These are phyloP conservation scores for Aphelenchoides fujianensis DNA, from an alignment of 1,140 invertebrate species.

Conservation along the genomic window DNA sequence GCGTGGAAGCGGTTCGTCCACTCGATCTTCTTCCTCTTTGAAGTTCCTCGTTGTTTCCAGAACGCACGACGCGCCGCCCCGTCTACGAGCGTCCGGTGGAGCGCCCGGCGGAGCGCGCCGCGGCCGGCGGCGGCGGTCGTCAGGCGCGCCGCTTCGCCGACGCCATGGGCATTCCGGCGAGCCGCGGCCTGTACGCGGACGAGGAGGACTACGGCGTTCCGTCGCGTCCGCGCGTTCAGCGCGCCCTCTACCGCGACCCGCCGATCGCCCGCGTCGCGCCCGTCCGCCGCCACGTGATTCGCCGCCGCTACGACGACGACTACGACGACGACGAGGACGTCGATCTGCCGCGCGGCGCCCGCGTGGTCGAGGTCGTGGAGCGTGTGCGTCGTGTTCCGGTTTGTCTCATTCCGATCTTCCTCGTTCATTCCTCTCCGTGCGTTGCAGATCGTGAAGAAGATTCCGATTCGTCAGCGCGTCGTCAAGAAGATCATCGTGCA, in stretches of 20 bases:
- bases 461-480: slow-evolving; percentile 6
- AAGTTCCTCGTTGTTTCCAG: background rate
- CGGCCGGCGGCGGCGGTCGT: background rate
- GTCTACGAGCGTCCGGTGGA: background rate
- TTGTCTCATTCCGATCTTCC: background rate
- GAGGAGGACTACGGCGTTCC: background rate
- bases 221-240: background rate
- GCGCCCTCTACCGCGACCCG: background rate
- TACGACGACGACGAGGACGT: background rate
- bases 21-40: no score
- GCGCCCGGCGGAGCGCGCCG: background rate
- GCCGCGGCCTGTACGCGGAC: background rate
- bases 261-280: no score
- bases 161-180: background rate
- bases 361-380: background rate
- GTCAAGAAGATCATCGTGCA: slow-evolving; percentile 11
- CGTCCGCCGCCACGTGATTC: no score
- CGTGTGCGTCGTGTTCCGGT: slow-evolving; percentile 11
- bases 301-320: no score
- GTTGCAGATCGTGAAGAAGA: slow-evolving; percentile 1
- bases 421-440: background rate
- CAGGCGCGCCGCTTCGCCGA: background rate
- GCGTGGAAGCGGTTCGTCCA: background rate
- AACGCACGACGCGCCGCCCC: background rate
- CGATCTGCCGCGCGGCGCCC: background rate